Conservation (phyloP, 92 coral and sea anemone species). For the Heteractis magnifica region DNA sequence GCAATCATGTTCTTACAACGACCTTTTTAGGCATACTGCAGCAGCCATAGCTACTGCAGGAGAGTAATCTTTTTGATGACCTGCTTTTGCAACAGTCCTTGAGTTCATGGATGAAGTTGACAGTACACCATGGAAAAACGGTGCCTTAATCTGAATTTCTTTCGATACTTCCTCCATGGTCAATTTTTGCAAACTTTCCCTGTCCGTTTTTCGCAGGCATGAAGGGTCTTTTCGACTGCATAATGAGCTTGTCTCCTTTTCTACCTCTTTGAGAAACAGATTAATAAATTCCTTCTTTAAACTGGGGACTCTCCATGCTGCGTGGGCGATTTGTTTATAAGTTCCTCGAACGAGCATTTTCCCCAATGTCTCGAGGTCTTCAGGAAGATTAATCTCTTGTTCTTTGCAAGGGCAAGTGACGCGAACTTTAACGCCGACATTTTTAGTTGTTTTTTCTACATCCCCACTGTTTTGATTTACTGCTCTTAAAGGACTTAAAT, state of each 20-base stretch:
- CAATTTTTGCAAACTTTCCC: conserved; percentile 54
- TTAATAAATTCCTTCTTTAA: neutral
- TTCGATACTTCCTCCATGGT: conserved; percentile 45
- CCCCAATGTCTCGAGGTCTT: conserved; percentile 6
- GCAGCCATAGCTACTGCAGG: conserved; percentile 83
- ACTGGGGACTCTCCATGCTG: neutral
- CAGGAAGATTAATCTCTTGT: neutral
- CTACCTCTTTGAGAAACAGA: conserved; percentile 28
- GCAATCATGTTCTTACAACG: conserved; percentile 62
- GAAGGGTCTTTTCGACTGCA: conserved; percentile 62
- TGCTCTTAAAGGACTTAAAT: neutral
- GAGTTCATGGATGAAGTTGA: conserved; percentile 45
- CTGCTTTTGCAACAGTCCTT: conserved; percentile 21
- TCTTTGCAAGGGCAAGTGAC: conserved; percentile 6
- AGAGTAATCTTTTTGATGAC: conserved; percentile 8
- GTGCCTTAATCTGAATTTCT: conserved; percentile 57
- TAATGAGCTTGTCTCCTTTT: conserved; percentile 51
- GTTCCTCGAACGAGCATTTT: conserved; percentile 19
- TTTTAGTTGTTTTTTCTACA: neutral
- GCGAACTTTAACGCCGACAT: neutral
- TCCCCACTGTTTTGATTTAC: neutral
- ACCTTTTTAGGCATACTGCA: conserved; percentile 52
- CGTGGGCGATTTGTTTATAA: conserved; percentile 9
- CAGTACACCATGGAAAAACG: conserved; percentile 51
- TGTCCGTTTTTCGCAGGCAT: conserved; percentile 52